Base-by-base conservation (phyloP, 2,113 vertebrate species). In the Osmerus mordax region DNA sequence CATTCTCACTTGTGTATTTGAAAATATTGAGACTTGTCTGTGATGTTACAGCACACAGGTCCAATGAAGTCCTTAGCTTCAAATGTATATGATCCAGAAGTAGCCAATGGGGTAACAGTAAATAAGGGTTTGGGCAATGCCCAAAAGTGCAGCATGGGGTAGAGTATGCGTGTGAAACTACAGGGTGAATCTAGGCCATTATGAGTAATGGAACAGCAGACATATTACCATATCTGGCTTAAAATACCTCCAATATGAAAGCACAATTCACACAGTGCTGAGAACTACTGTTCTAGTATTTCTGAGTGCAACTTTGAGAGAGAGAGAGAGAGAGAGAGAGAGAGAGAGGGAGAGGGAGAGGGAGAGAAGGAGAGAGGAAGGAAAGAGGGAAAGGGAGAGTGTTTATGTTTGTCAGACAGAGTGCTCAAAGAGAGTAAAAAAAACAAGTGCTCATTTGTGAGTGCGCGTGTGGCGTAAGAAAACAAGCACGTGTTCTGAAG, bases 151-250 rank as follows among this genome's bases (percentile, higher is more conserved):
- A 58, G 12, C 53, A 4, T 52, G 14, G 69, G 70, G 58, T 3
- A 58, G 47, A 75, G 62, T 3, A 53, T 77, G 75, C 47, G 71
- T 41, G 77, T 47, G 59, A 23, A 21, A 19, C 47, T 13, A 13
- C 13, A 18, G 12, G 69, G 68, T 3, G 67, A 77, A 86, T 80
- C 69, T 81, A 73, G 83, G 76, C 74, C 80, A 76, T 19, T 68
- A 65, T 82, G 76, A 84, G 59, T 77, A 78, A 81, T 77, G 73
- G 32, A 71, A 60, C 62, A 71, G 18, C 14, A 67, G 41, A 36
- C 58, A 65, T 51, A 76, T 77, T 52, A 76, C 63, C 77, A 71
- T 66, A 51, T 25, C 41, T 55, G 14, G 58, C 77, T 80, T 74
- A 74, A 73, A 86, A 83, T 78, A 84, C 67, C 25, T 29, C 67